Percentiles rank a stretch among this genome's conserved stretches.
These are phyloP conservation scores for Poecilia latipinna DNA, from an alignment of 2,113 vertebrate genomes.

Conservation along the genomic window DNA sequence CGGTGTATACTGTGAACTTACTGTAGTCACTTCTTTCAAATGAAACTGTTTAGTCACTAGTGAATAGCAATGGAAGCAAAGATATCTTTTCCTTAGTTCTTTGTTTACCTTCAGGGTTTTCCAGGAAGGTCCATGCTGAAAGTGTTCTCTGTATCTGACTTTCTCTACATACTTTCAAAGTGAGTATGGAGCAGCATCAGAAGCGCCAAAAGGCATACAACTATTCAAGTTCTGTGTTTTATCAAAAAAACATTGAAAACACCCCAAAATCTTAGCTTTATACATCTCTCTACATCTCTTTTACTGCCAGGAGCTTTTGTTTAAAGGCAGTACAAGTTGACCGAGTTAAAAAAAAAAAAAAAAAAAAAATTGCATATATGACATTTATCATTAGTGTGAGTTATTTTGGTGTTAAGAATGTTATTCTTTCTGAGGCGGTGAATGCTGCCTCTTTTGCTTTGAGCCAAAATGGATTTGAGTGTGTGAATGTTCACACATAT, in stretches of 20 bases:
- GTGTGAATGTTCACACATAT: neutral
- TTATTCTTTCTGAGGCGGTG: neutral
- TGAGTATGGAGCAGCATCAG: slow-evolving; percentile 1
- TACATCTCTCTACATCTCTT: neutral
- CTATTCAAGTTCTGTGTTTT: neutral
- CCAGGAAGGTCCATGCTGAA: neutral
- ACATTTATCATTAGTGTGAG: neutral
- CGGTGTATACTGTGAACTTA: neutral
- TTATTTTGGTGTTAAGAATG: neutral
- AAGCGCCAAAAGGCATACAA: neutral
- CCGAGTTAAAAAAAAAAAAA: neutral
- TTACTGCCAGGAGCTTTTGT: neutral
- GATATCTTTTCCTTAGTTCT: neutral
- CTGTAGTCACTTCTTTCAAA: slow-evolving; percentile 8
- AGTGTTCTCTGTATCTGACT: slow-evolving; percentile 7
- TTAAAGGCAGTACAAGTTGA: neutral
- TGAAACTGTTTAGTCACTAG: slow-evolving; percentile 4
- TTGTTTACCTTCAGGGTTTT: slow-evolving; percentile 23
- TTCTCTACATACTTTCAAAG: neutral
- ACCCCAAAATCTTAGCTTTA: neutral
- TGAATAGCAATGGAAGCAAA: neutral
- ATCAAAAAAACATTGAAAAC: neutral
- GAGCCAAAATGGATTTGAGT: neutral
- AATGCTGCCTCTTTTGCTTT: neutral
- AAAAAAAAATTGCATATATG: neutral